These are phyloP conservation scores for Euphydryas editha DNA, from an alignment of 2,888 invertebrate genomes.

Conservation along the genomic window DNA sequence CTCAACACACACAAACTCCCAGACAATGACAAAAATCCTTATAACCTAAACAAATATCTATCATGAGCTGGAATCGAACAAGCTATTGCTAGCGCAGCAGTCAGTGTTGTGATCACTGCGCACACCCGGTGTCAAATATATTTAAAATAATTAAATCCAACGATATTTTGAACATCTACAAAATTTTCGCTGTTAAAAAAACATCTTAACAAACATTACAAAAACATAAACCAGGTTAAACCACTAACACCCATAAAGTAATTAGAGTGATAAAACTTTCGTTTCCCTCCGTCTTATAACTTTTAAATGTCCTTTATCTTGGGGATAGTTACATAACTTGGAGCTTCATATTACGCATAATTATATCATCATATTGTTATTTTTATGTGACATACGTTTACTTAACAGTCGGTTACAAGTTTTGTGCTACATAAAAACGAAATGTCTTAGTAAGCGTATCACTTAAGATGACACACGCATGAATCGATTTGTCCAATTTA, in stretches of 20 bases:
- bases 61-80: too few relatives aligned
- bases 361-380: constrained; percentile 19
- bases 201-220: neutral
- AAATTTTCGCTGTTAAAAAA: neutral
- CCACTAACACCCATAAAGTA: constrained; percentile 30
- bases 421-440: neutral
- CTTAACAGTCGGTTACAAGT: neutral
- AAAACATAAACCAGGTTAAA: constrained; percentile 7
- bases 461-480: too few relatives aligned
- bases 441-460: too few relatives aligned
- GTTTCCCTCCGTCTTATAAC: constrained; percentile 29
- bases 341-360: constrained; percentile 21
- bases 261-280: constrained; percentile 34
- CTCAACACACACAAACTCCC: too few relatives aligned
- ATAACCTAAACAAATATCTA: too few relatives aligned
- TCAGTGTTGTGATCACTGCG: too few relatives aligned
- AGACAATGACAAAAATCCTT: too few relatives aligned
- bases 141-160: too few relatives aligned
- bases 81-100: too few relatives aligned
- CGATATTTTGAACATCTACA: neutral
- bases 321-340: constrained; percentile 23
- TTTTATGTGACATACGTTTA: constrained; percentile 6
- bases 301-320: constrained; percentile 38
- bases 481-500: too few relatives aligned
- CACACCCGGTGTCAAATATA: too few relatives aligned